phyloP scores from a whole-genome alignment of 1,140 invertebrate genomes.

The Diabrotica undecimpunctata region DNA sequence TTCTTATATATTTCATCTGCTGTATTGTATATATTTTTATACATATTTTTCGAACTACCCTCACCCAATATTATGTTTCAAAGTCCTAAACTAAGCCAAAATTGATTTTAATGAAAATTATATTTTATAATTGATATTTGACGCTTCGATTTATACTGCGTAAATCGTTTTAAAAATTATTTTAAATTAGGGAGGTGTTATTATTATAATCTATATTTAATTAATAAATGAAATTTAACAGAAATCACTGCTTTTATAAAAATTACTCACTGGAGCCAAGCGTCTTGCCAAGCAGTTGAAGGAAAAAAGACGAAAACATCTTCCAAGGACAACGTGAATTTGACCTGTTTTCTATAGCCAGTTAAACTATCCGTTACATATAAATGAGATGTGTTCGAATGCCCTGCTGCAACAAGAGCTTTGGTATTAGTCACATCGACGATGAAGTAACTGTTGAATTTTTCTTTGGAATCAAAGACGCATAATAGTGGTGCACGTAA shows the following conservation, averaged over 20 bases:
- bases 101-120: too few species aligned
- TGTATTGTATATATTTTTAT: too few species aligned
- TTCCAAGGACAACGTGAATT: neutral
- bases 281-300: neutral
- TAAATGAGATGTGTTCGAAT: conserved; percentile 4
- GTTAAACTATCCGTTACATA: neutral
- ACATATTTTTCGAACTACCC: too few species aligned
- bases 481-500: neutral
- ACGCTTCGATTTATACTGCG: too few species aligned
- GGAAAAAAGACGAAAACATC: conserved; percentile 4
- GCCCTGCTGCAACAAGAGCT: neutral
- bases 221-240: too few species aligned
- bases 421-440: neutral
- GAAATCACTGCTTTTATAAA: neutral
- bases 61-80: too few species aligned
- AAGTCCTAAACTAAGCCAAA: too few species aligned
- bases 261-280: neutral
- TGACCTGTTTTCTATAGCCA: neutral
- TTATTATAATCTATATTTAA: too few species aligned
- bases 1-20: neutral
- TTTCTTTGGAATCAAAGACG: neutral
- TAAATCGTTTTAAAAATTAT: too few species aligned
- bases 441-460: neutral
- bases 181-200: too few species aligned
- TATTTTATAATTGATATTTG: too few species aligned